These are phyloP conservation scores for Eupithecia subfuscata DNA, from an alignment of 2,888 invertebrate genomes.

Conservation along the genomic window DNA sequence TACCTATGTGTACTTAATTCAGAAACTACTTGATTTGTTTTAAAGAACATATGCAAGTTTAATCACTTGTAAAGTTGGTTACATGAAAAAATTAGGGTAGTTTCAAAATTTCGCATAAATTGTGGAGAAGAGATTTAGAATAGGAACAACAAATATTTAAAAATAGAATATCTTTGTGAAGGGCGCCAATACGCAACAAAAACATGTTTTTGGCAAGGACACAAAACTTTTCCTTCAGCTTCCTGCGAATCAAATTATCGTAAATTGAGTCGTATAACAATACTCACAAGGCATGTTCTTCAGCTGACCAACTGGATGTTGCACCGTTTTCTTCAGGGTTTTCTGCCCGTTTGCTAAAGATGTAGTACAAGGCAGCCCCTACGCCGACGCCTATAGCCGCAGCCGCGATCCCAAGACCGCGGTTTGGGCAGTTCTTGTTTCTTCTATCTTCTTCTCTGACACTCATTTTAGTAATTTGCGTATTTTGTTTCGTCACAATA, in stretches of 20 bases:
- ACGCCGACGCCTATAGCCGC: conserved; percentile 76
- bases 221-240: conserved; percentile 9
- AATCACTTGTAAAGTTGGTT: background rate
- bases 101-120: background rate
- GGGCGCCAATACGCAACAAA: conserved; percentile 30
- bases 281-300: conserved; percentile 63
- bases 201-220: conserved; percentile 40
- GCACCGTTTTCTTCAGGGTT: conserved; percentile 64
- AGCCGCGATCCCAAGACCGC: conserved; percentile 72
- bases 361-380: conserved; percentile 77
- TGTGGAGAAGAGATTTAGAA: background rate
- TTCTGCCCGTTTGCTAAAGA: conserved; percentile 68
- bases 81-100: conserved; percentile 13
- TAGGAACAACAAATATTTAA: background rate
- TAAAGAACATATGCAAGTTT: background rate
- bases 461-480: conserved; percentile 61
- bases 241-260: conserved; percentile 21
- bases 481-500: conserved; percentile 31
- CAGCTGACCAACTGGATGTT: conserved; percentile 59
- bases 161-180: conserved; percentile 10
- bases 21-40: background rate
- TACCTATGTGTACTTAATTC: background rate
- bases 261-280: conserved; percentile 34
- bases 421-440: conserved; percentile 66
- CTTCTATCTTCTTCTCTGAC: conserved; percentile 66